Percentiles rank a stretch among this genome's conserved stretches.
Conservation (phyloP, 2,113 vertebrate genomes). For the Barnardius zonarius region DNA sequence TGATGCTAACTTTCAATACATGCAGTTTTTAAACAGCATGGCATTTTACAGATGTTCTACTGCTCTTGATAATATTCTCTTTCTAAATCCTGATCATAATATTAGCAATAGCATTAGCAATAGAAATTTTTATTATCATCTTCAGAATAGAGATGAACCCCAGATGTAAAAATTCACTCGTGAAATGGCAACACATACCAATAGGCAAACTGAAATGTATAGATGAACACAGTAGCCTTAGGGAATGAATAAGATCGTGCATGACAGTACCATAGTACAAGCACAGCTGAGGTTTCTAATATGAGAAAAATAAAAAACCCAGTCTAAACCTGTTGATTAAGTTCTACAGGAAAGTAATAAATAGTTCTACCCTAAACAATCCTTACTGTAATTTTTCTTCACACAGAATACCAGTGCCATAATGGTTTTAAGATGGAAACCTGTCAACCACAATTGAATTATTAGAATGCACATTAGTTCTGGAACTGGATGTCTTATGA, state of each 20-base stretch:
- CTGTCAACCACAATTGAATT: not conserved
- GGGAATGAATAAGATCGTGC: not conserved
- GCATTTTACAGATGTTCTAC: not conserved
- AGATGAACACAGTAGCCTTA: not conserved
- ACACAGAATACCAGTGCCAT: not conserved
- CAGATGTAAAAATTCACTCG: not conserved
- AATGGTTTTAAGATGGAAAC: not conserved
- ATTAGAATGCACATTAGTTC: not conserved
- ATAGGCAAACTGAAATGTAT: not conserved
- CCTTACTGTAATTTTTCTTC: conserved; percentile 30
- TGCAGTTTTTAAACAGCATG: not conserved
- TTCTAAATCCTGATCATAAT: not conserved
- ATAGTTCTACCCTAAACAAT: not conserved
- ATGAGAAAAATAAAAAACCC: not conserved
- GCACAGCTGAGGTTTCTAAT: not conserved
- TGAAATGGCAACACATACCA: not conserved
- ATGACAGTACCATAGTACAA: not conserved
- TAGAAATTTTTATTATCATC: not conserved
- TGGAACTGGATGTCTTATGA: not conserved
- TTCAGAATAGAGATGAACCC: not conserved
- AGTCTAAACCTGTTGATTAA: not conserved
- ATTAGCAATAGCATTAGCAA: not conserved
- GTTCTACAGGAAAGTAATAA: not conserved
- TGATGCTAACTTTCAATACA: not conserved
- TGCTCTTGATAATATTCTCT: not conserved